Conservation (phyloP, 2,888 invertebrate genomes). For the Scaptomyza caliginosa region DNA sequence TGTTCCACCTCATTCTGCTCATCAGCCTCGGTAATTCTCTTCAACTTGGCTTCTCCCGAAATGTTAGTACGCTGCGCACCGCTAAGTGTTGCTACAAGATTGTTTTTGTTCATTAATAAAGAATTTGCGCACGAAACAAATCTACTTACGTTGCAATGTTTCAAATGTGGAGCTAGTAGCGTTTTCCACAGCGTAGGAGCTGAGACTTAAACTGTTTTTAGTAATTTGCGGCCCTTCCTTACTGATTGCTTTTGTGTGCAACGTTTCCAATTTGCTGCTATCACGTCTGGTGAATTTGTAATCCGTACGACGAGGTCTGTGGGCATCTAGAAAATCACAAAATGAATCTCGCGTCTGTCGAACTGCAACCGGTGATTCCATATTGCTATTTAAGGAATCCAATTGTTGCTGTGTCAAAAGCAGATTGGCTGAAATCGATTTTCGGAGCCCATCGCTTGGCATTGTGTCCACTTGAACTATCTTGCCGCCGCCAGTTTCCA, state of each 20-base stretch:
- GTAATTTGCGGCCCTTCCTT: conserved; percentile 46
- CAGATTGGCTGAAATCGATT: conserved; percentile 59
- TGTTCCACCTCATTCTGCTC: conserved; percentile 2
- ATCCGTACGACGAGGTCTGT: conserved; percentile 53
- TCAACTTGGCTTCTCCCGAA: background rate
- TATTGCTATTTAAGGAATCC: conserved; percentile 5
- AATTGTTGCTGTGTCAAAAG: conserved; percentile 33
- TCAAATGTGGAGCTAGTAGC: background rate
- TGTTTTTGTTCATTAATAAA: too few relatives aligned
- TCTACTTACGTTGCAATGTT: too few relatives aligned
- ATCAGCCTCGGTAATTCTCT: background rate
- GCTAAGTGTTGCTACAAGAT: background rate
- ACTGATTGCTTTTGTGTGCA: conserved; percentile 56
- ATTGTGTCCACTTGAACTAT: conserved; percentile 26
- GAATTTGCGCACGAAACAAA: too few relatives aligned
- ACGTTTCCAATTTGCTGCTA: conserved; percentile 81
- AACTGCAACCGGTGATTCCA: conserved; percentile 24
- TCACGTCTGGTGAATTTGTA: conserved; percentile 76
- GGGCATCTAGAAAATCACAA: conserved; percentile 81
- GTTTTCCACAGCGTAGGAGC: background rate
- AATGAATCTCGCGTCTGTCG: conserved; percentile 79
- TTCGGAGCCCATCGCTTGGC: conserved; percentile 57
- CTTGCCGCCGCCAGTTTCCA: conserved; percentile 18
- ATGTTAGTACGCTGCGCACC: too few relatives aligned
- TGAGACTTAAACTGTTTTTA: background rate